Evolutionary conservation across 2,113 vertebrate genomes (phyloP).

Genomic region (Ginglymostoma cirratum): DNA sequence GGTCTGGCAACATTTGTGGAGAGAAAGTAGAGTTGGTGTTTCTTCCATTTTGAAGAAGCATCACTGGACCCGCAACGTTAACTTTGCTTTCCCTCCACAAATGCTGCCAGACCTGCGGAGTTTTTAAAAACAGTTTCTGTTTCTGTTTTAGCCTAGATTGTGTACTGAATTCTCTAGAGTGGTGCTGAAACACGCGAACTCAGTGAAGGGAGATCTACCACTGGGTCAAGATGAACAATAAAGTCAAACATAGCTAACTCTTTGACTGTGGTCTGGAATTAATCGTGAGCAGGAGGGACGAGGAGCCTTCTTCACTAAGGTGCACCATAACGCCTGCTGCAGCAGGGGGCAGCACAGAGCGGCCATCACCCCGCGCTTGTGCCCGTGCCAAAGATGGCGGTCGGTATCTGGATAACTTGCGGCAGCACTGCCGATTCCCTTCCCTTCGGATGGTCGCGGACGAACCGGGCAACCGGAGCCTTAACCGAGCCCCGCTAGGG

Average conservation of each 20-base stretch:
- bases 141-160: background rate
- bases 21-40: too few species aligned
- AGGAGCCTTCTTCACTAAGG: too few species aligned
- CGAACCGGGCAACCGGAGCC: background rate
- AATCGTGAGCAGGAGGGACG: background rate
- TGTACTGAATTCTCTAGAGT: background rate
- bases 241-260: too few species aligned
- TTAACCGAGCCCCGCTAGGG: too few species aligned
- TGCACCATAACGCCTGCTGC: background rate
- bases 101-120: too few species aligned
- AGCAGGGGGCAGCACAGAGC: background rate
- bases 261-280: background rate
- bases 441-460: background rate
- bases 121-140: background rate
- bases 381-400: slow-evolving; percentile 12
- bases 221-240: background rate
- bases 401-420: background rate
- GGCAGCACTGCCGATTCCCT: background rate
- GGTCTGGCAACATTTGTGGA: too few species aligned
- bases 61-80: too few species aligned
- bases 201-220: too few species aligned
- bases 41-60: too few species aligned
- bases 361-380: too few species aligned
- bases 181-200: background rate
- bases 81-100: too few species aligned